phyloP scores from a whole-genome alignment of 2,113 vertebrate genomes.

The Ariopsis seemanni region DNA sequence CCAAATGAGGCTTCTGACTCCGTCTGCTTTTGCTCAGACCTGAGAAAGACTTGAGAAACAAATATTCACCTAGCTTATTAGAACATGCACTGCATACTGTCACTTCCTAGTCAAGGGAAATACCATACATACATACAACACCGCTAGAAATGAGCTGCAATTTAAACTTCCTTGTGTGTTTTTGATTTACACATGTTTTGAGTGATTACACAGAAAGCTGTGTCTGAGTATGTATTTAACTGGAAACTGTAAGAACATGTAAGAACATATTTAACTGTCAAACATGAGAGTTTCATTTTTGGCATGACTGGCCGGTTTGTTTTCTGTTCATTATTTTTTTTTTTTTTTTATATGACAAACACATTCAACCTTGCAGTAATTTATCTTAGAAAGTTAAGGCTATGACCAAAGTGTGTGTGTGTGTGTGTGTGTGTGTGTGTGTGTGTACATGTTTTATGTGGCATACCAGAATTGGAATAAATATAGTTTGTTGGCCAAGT shows the following conservation, averaged over 20 bases:
- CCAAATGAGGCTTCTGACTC: constrained; percentile 35
- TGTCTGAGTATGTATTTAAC: constrained; percentile 23
- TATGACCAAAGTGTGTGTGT: constrained; percentile 21
- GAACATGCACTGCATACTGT: constrained; percentile 24
- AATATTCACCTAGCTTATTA: constrained; percentile 29
- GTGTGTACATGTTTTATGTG: not conserved
- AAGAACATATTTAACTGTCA: constrained; percentile 29
- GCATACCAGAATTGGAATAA: constrained; percentile 15
- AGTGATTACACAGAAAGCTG: constrained; percentile 4
- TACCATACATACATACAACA: not conserved
- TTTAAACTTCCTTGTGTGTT: constrained; percentile 8
- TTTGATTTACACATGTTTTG: constrained; percentile 1
- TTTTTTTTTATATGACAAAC: constrained; percentile 9
- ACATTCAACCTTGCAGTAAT: constrained; percentile 20
- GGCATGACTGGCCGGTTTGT: constrained; percentile 11
- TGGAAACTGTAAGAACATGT: constrained; percentile 27
- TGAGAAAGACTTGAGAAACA: constrained; percentile 5
- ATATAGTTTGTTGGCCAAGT: not conserved
- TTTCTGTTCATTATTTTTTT: constrained; percentile 19
- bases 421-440: not conserved
- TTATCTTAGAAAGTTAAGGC: constrained; percentile 14
- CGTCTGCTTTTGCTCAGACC: constrained; percentile 40
- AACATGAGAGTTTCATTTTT: constrained; percentile 17
- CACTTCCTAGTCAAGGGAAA: not conserved
- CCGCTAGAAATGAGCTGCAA: not conserved